A percentile compares a stretch with the other conserved stretches of the same genome.
Evolutionary conservation across 1,140 invertebrate genomes (phyloP).

Genomic region (Diabrotica undecimpunctata): DNA sequence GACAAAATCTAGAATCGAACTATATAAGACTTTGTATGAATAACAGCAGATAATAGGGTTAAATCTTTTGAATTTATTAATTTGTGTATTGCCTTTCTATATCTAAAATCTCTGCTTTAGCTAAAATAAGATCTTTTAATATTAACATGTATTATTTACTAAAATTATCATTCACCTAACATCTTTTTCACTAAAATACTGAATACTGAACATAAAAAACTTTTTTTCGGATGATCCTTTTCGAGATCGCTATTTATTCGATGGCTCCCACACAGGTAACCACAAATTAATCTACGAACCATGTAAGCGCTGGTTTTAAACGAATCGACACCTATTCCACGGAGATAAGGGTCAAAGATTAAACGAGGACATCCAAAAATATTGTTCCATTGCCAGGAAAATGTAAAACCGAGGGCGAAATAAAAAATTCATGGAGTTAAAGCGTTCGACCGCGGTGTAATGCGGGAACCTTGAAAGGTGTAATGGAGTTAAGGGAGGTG

Average conservation of each 20-base stretch:
- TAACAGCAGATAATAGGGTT: no score
- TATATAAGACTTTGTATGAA: no score
- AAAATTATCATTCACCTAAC: no score
- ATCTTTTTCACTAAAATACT: background rate
- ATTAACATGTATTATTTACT: no score
- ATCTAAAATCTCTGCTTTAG: no score
- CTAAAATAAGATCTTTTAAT: no score
- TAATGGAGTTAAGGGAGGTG: constrained; percentile 13
- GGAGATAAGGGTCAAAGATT: background rate
- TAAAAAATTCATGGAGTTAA: constrained; percentile 13
- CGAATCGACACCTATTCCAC: background rate
- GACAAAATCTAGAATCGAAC: no score
- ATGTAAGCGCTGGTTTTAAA: background rate
- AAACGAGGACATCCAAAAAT: constrained; percentile 2
- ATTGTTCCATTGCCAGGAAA: constrained; percentile 1
- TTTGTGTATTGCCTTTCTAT: no score
- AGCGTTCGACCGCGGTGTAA: constrained; percentile 12
- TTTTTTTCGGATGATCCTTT: background rate
- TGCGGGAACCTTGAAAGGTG: constrained; percentile 4
- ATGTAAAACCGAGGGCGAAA: constrained; percentile 7
- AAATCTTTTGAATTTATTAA: no score
- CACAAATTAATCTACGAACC: background rate
- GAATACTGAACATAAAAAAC: background rate
- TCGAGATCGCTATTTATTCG: background rate
- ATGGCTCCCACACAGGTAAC: background rate